A percentile compares a stretch with the other conserved stretches of the same genome.
phyloP scores from a whole-genome alignment of 2,797 vertebrate genomes.

The Numenius phaeopus region DNA sequence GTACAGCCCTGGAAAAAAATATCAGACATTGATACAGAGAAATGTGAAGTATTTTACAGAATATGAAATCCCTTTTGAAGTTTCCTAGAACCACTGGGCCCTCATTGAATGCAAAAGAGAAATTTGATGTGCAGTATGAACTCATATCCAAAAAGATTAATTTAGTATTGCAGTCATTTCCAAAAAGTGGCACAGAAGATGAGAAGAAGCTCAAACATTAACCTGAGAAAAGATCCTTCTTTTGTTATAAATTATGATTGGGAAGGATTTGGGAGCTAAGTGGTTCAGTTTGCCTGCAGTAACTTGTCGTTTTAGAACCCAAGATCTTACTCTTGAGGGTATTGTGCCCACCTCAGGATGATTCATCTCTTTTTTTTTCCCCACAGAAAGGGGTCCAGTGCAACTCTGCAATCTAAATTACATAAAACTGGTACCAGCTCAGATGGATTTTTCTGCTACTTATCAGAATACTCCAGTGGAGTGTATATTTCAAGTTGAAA shows the following conservation, averaged over 20 bases:
- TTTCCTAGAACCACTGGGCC: constrained; percentile 39
- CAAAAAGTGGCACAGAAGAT: constrained; percentile 52
- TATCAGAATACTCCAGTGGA: neutral
- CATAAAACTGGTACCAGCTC: neutral
- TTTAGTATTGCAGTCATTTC: constrained; percentile 50
- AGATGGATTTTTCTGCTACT: neutral
- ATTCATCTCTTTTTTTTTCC: neutral
- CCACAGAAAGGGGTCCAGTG: neutral
- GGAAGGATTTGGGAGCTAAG: constrained; percentile 41
- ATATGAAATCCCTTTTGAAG: constrained; percentile 64
- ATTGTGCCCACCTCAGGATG: neutral
- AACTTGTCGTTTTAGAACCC: constrained; percentile 33
- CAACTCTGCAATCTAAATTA: neutral
- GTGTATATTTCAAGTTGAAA: neutral
- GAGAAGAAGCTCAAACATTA: constrained; percentile 57
- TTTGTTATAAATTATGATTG: constrained; percentile 54
- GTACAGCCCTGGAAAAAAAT: neutral
- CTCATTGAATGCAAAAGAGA: constrained; percentile 44
- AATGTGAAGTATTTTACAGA: constrained; percentile 33
- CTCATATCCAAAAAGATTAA: constrained; percentile 56
- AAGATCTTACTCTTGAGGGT: constrained; percentile 22
- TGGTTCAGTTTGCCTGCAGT: constrained; percentile 25
- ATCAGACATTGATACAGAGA: constrained; percentile 25
- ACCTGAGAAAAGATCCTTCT: constrained; percentile 41
- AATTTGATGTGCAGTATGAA: constrained; percentile 48